Percentiles rank a stretch among this genome's conserved stretches.
phyloP scores from a whole-genome alignment of 2,888 invertebrate genomes.

The Allolobophora icterica region DNA sequence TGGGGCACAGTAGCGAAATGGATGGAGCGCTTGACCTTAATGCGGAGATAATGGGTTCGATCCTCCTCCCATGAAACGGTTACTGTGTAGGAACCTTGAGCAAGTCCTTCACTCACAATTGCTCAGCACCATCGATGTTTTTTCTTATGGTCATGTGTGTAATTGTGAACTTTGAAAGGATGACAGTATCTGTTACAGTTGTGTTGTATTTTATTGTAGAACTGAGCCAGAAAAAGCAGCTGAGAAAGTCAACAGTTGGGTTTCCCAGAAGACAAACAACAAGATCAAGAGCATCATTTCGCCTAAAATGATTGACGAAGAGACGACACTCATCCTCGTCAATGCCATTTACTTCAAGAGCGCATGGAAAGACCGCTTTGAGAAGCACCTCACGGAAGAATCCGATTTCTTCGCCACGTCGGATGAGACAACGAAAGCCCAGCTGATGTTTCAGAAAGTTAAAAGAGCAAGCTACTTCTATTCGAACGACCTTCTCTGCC shows the following conservation, averaged over 20 bases:
- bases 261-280: constrained; percentile 77
- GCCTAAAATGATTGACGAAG: constrained; percentile 60
- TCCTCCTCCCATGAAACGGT: too few relatives aligned
- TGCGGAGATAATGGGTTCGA: too few relatives aligned
- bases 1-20: too few relatives aligned
- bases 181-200: too few relatives aligned
- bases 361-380: constrained; percentile 68
- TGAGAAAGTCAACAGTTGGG: constrained; percentile 79
- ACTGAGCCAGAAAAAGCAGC: background rate
- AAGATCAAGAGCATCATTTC: constrained; percentile 79
- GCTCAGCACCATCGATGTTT: too few relatives aligned
- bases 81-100: too few relatives aligned
- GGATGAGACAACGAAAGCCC: constrained; percentile 69
- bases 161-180: too few relatives aligned
- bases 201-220: background rate
- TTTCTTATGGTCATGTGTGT: too few relatives aligned
- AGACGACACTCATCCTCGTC: constrained; percentile 59
- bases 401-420: constrained; percentile 72
- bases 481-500: constrained; percentile 40
- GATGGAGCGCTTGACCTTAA: too few relatives aligned
- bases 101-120: too few relatives aligned
- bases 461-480: background rate
- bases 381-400: constrained; percentile 70
- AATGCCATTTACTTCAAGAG: constrained; percentile 65
- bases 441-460: constrained; percentile 72